A percentile compares a stretch with the other conserved stretches of the same genome.
phyloP scores from a whole-genome alignment of 2,113 vertebrate genomes.

The Rhea americana region DNA sequence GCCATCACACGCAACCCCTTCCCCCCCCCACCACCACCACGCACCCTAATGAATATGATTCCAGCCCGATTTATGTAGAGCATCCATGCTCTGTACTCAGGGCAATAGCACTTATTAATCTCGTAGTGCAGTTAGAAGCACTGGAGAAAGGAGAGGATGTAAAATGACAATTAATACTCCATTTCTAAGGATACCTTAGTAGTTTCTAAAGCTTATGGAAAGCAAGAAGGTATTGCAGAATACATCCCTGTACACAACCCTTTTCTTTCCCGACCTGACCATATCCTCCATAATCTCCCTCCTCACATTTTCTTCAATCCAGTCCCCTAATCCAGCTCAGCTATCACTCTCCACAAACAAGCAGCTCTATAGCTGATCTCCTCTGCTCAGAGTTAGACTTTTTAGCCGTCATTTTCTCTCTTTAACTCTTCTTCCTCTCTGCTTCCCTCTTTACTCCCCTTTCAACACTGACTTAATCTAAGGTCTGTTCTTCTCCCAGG shows the following conservation, averaged over 20 bases:
- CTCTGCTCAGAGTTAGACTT: not conserved
- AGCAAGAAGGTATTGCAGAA: not conserved
- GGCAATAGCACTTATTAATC: not conserved
- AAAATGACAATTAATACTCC: not conserved
- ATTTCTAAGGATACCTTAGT: not conserved
- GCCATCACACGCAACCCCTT: not conserved
- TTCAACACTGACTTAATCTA: not conserved
- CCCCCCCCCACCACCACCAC: too few species aligned
- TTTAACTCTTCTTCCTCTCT: not conserved
- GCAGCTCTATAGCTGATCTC: not conserved
- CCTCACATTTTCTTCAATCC: not conserved
- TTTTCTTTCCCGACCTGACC: not conserved
- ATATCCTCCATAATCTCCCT: not conserved
- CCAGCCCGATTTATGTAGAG: not conserved
- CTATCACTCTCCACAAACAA: not conserved
- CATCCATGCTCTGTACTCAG: not conserved
- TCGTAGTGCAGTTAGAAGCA: not conserved
- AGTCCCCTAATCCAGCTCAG: not conserved
- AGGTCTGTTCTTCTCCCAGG: constrained; percentile 13
- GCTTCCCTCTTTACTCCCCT: not conserved
- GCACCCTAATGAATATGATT: not conserved
- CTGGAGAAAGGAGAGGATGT: not conserved
- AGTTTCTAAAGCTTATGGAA: not conserved
- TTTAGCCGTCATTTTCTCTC: not conserved
- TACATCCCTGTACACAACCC: not conserved